Evolutionary conservation across 53 echinoderm and acorn worm species (phyloP), one percentile per base, ranked within the genome.

Genomic region (Mesocentrotus franciscanus): DNA sequence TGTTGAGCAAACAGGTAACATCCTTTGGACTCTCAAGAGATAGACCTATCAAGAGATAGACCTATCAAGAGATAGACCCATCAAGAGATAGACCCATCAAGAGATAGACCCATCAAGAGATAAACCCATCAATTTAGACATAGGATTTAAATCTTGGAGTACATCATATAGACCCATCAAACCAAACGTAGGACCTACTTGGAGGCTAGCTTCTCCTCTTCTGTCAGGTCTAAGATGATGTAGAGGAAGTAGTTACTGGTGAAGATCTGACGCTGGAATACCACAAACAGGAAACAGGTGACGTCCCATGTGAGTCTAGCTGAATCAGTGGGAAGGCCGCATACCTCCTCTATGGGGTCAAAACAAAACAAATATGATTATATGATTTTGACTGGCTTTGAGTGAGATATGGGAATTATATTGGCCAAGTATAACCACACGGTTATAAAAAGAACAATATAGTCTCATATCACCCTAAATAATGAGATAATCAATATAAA

Each of bases 241-340:
- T 98, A 99, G 95, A 97, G 98, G 97, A 99, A 99, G 96, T 99
- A 99, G 95, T 99, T 97, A 66, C 98, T 97, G 96, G 97, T 99
- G 97, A 99, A 99, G 93, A 99, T 97, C 27, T 97, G 95, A 49
- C 96, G 94, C 95, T 99, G 99, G 35, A 94, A 70, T 12, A 99
- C 66, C 35, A 99, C 66, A 95, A 97, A 99, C 95, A 98, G 95
- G 97, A 99, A 98, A 95, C 97, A 97, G 10, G 96, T 95, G 10
- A 97, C 97, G 71, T 99, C 99, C 99, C 99, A 99, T 30, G 97
- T 96, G 84, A 99, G 92, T 14, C 97, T 95, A 0, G 98, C 98
- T 84, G 97, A 93, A 56, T 98, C 99, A 15, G 92, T 79, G 0
- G 99, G 99, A 14, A 98, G 92, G 1, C 89, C 85, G 78, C 99